These are phyloP conservation scores for Hofmannophila pseudospretella DNA, from an alignment of 2,888 invertebrate genomes.

Conservation along the genomic window DNA sequence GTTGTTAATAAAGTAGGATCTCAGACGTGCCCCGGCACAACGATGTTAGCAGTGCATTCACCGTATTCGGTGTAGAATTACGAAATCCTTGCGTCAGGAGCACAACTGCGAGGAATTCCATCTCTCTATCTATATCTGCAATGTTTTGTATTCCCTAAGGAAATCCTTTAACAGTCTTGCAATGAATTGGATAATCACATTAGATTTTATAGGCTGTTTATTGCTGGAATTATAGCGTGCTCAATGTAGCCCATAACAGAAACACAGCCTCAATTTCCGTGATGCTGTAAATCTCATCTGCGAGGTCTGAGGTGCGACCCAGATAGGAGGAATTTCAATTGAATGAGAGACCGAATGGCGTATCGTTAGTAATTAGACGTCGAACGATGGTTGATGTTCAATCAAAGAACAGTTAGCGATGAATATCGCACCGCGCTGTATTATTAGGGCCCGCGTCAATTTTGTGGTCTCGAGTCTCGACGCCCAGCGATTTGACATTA, in stretches of 20 bases:
- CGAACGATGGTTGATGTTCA: constrained; percentile 43
- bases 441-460: constrained; percentile 56
- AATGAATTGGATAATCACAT: not conserved
- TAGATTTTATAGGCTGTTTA: constrained; percentile 2
- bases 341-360: constrained; percentile 20
- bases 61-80: constrained; percentile 41
- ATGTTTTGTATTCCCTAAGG: constrained; percentile 11
- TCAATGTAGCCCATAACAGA: not conserved
- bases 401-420: constrained; percentile 66
- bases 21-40: constrained; percentile 42
- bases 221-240: not conserved
- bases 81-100: constrained; percentile 47
- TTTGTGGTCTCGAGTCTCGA: constrained; percentile 30
- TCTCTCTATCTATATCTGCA: constrained; percentile 24
- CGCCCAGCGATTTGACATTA: constrained; percentile 42
- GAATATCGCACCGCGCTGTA: constrained; percentile 51
- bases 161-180: constrained; percentile 2
- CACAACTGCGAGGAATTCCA: constrained; percentile 25
- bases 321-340: constrained; percentile 33
- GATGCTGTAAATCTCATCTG: constrained; percentile 16
- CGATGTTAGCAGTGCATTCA: constrained; percentile 52
- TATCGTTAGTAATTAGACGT: constrained; percentile 48
- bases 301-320: constrained; percentile 14
- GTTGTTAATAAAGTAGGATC: constrained; percentile 55
- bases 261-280: constrained; percentile 7